Evolutionary conservation across 1,140 invertebrate genomes (phyloP), one percentile per base, ranked within the genome.

Genomic region (Amyelois transitella): DNA sequence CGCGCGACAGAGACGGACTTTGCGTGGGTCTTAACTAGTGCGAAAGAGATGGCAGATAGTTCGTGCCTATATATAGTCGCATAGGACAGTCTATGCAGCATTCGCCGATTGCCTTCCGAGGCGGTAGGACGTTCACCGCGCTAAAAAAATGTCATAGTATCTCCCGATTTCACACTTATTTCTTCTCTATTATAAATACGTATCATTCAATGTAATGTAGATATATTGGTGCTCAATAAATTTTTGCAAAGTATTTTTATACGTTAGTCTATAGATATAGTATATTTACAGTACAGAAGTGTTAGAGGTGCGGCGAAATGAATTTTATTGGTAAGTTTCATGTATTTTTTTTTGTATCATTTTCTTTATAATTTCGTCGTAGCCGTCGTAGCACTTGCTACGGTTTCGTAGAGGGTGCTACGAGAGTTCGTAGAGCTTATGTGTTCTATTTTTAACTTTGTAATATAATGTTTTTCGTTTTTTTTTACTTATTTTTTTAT

Each of bases 291-390:
- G 58, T 67, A 67, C 8, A 53, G 55, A 45, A 62, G 60, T 69
- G 75, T 77, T 56, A 60, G 50, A 58, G 69, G 52, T 54, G 43
- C 28, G 53, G 43, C 77, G 74, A 75, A 57, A 86, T 86, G 83
- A 86, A 86, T 59, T 86, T 86, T 65, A 72, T 86, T 53, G 83
- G 83, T 86, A 66, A 86, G 83, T 86, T 50, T 49, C 47, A 47
- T 53, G 4, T 58, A 66, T n/a, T 51, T 47, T 54, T 60, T 14
- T 38, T 3, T 38, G n/a, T 38, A 38, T 38, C 17, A n/a, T 38
- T 38, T 14, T 12, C 32, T n/a, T 4, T 38, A 14, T 10, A 4
- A 32, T 14, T 51, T 24, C 17, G 49, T 52, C 20, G 12, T 52
- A 20, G 25, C 14, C 6, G n/a, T 18, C 43, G 52, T 28, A 45